These are phyloP conservation scores for Drosophila melanosoma DNA, from an alignment of 2,888 invertebrate species.

Conservation along the genomic window DNA sequence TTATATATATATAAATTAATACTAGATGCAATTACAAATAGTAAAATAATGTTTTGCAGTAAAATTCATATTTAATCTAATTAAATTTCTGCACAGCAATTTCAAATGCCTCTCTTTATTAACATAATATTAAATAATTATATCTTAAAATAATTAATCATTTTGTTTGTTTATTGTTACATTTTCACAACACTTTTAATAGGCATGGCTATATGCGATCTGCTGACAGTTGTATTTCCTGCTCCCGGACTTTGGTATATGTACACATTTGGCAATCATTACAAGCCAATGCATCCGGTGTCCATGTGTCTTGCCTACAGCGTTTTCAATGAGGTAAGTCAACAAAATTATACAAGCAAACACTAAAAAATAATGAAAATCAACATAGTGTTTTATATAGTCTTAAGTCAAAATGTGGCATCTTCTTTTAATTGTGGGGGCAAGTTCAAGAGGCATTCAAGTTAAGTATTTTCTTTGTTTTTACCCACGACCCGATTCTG, in stretches of 20 bases:
- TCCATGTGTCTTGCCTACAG: conserved; percentile 92
- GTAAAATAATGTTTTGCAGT: no score
- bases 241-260: conserved; percentile 96
- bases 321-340: conserved; percentile 91
- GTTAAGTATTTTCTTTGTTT: conserved; percentile 23
- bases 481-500: not conserved
- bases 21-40: no score
- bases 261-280: conserved; percentile 95
- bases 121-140: no score
- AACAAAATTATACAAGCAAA: conserved; percentile 28
- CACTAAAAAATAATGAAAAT: not conserved
- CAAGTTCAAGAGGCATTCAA: conserved; percentile 42
- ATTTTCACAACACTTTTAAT: conserved; percentile 19
- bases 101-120: no score
- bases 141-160: not conserved
- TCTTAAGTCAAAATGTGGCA: not conserved
- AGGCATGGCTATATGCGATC: conserved; percentile 97
- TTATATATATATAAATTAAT: no score
- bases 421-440: conserved; percentile 46
- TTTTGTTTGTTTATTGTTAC: conserved; percentile 21
- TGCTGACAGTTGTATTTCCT: conserved; percentile 95
- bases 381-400: not conserved
- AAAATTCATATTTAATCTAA: no score
- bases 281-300: conserved; percentile 91
- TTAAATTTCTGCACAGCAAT: no score